Evolutionary conservation across 2,797 vertebrate species (phyloP), one percentile per base, ranked within the genome.

Genomic region (Odontamblyopus lacepedii): DNA sequence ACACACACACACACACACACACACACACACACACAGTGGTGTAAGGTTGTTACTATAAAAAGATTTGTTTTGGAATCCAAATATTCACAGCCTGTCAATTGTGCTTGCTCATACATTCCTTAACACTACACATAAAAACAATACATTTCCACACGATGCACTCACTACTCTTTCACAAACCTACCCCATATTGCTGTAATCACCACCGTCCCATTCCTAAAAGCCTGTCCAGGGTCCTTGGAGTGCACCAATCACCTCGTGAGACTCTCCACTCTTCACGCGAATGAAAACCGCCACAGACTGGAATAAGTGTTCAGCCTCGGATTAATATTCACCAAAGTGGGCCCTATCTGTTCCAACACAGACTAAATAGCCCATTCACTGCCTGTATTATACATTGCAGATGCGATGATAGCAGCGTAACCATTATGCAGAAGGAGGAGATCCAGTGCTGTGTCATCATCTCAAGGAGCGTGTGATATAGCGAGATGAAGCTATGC

Each of bases 381-480:
- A 94, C 87, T 89, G 89, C 89, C 91, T 90, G 92, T 90, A 92
- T 93, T 94, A 94, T 93, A 93, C 90, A 94, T 91, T 89, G 91
- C 91, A 92, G 92, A 94, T 93, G 93, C 92, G 86, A 93, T 87
- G 92, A 93, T 94, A 93, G 90, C 89, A 90, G 91, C 61, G 89
- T 90, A 89, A 90, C 93, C 90, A 92, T 94, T 93, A 93, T 94
- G 90, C 88, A 88, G 88, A 87, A 90, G 85, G 87, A 89, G 91
- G 91, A 89, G 90, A 88, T 89, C 88, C 92, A 89, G 89, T 93
- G 93, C 93, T 93, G 91, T 94, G 92, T 94, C 93, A 94, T 94
- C 93, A 94, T 93, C 92, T 94, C 90, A 93, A 94, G 93, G 91
- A 94, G 92, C 90, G 86, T 87, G 89, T 93, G 93, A 94, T 93